phyloP scores from a whole-genome alignment of 2,797 vertebrate species.

The Catharus ustulatus region DNA sequence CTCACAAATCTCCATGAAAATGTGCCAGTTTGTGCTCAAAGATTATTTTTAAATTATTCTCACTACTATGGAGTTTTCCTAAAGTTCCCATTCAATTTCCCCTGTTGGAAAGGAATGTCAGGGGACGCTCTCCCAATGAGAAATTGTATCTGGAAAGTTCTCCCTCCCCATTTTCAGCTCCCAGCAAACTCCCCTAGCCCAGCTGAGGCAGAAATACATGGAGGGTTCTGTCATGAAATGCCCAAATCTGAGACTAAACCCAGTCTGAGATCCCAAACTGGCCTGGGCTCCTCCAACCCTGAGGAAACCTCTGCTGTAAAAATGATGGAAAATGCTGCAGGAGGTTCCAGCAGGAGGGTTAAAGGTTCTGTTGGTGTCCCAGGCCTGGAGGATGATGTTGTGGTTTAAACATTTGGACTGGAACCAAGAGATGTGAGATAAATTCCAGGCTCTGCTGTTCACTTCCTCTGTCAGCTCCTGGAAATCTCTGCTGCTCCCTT shows the following conservation, averaged over 20 bases:
- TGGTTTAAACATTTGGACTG: constrained; percentile 29
- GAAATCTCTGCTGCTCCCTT: neutral
- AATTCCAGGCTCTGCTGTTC: constrained; percentile 28
- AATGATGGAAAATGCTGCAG: neutral
- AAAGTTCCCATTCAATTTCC: neutral
- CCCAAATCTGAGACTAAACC: neutral
- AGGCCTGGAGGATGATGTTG: constrained; percentile 25
- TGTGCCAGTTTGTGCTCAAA: neutral
- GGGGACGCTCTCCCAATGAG: neutral
- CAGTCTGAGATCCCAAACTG: neutral
- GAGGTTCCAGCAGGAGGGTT: neutral
- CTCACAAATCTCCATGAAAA: neutral
- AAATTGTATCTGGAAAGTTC: neutral
- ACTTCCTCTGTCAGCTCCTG: constrained; percentile 35
- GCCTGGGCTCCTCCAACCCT: neutral
- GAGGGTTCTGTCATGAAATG: neutral
- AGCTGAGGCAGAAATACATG: neutral
- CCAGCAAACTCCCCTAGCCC: neutral
- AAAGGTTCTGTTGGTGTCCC: neutral
- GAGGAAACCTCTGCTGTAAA: neutral
- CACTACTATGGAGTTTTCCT: neutral
- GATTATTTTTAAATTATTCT: neutral
- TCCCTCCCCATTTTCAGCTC: neutral
- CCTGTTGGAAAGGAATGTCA: neutral
- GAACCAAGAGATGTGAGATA: constrained; percentile 45